Base-by-base conservation (phyloP, 2,797 vertebrate species). In the Danionella dracula region DNA sequence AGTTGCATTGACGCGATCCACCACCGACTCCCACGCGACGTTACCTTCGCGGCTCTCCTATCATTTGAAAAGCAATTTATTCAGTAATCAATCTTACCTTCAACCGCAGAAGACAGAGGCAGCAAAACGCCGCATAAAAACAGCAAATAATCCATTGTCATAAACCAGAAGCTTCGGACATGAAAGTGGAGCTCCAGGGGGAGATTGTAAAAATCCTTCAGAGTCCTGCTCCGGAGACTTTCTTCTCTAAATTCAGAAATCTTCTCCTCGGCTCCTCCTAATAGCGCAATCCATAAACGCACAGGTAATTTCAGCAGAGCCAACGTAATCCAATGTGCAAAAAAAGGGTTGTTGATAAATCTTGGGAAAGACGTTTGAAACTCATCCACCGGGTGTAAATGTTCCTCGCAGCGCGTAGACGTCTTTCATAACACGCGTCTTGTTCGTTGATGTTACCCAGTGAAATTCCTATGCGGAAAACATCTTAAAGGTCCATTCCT, bases 141-240 rank as follows among this genome's bases (percentile, higher is more conserved):
- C 84, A 89, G 78, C 85, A 88, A 87, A 85, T 91, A 91, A 90
- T 91, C 90, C 90, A 91, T 91, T 87, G 86, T 90, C 85, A 88
- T 80, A 81, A 87, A 81, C 78, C 73, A 72, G 73, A 80, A 79
- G 78, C 73, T 76, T 82, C 65, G 83, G 81, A 86, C 88, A 90
- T 90, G 85, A 79, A 89, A 86, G 83, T 79, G 80, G 74, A 44
- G 83, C 74, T 82, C 82, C 74, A 34, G 45, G 56, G 50, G 51
- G 61, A 61, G 54, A 66, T 73, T 70, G 72, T 79, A 84, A 75
- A 27, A 84, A 87, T 86, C 83, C 85, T 72, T 70, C 76, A 79
- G 78, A 81, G 82, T 84, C 80, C 82, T 74, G 79, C 51, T 46
- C 35, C 20, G 10, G 19, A 38, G 40, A 66, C 31, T 40, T 27